Evolutionary conservation across 2,113 vertebrate genomes (phyloP).

Genomic region (Tenrec ecaudatus): DNA sequence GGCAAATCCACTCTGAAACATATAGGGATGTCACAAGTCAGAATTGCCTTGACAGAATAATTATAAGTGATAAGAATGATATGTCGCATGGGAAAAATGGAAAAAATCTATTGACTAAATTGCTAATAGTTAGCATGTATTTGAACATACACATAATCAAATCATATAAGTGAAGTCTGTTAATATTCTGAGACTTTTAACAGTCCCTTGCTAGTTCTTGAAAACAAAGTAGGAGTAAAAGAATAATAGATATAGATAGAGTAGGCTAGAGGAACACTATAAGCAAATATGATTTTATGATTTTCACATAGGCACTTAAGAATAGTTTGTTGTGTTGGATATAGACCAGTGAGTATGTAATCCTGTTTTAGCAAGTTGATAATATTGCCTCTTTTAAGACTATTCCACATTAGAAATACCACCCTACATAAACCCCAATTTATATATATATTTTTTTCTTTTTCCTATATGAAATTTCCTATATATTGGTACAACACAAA

Average conservation of each 20-base stretch:
- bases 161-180: background rate
- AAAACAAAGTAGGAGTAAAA: background rate
- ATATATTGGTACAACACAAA: background rate
- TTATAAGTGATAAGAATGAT: background rate
- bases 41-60: background rate
- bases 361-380: background rate
- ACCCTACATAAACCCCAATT: background rate
- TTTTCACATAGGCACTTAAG: slow-evolving; percentile 33
- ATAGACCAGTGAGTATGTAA: background rate
- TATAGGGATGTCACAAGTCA: background rate
- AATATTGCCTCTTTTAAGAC: background rate
- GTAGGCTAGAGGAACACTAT: background rate
- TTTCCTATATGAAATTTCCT: background rate
- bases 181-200: background rate
- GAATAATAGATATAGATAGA: background rate
- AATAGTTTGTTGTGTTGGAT: background rate
- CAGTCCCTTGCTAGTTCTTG: background rate
- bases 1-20: background rate
- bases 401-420: background rate
- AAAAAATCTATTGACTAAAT: background rate
- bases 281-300: background rate
- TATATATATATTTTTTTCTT: background rate
- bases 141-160: background rate
- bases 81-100: background rate
- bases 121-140: no score